These are phyloP conservation scores for Lysandra bellargus DNA, from an alignment of 2,888 invertebrate species.

Conservation along the genomic window DNA sequence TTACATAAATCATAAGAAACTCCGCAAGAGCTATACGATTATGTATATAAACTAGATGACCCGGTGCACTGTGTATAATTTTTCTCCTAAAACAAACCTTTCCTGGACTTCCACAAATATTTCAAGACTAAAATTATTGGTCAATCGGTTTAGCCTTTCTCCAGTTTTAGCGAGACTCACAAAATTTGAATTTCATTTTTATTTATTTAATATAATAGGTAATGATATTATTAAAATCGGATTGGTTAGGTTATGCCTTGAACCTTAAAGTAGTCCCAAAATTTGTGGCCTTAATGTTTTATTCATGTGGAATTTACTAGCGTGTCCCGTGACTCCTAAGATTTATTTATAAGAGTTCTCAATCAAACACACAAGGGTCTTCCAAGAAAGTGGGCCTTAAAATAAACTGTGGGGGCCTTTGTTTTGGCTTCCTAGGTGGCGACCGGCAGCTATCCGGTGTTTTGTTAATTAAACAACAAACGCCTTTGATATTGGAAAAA, in stretches of 20 bases:
- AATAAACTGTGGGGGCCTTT: slow-evolving; percentile 61
- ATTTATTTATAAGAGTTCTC: slow-evolving; percentile 66
- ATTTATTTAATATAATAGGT: neutral
- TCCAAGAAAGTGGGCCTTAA: slow-evolving; percentile 60
- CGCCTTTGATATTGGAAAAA: slow-evolving; percentile 7
- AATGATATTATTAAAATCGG: neutral
- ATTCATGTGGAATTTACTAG: slow-evolving; percentile 37
- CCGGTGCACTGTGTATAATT: too few relatives aligned
- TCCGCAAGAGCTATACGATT: neutral
- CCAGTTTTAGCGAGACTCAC: too few relatives aligned
- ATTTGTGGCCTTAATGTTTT: slow-evolving; percentile 37
- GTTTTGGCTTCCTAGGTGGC: slow-evolving; percentile 72
- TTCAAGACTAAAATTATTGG: too few relatives aligned
- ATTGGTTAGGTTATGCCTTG: neutral
- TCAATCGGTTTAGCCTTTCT: too few relatives aligned
- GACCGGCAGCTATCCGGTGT: slow-evolving; percentile 39
- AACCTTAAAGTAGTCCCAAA: slow-evolving; percentile 27
- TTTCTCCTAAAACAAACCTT: too few relatives aligned
- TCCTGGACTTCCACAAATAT: too few relatives aligned
- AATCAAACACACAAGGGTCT: slow-evolving; percentile 64
- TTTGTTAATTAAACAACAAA: slow-evolving; percentile 28
- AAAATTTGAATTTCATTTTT: too few relatives aligned
- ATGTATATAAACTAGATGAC: neutral
- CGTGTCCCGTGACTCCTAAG: slow-evolving; percentile 40
- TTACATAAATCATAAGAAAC: too few relatives aligned